Conservation (phyloP, 92 coral and sea anemone genomes). For the Umimayanthus kanabou region DNA sequence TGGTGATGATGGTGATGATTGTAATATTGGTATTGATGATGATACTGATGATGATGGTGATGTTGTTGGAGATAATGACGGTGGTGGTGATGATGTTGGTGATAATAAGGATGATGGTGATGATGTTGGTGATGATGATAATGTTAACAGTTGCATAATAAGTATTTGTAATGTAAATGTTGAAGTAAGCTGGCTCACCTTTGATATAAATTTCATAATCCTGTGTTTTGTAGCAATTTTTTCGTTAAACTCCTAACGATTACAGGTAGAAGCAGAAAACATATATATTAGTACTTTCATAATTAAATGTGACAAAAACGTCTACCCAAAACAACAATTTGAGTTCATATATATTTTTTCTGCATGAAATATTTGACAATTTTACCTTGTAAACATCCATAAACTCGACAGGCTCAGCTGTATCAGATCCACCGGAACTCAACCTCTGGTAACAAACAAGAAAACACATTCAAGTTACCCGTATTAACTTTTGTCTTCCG, state of each 20-base stretch:
- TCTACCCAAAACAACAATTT: neutral
- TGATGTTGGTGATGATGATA: no score
- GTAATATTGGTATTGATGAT: no score
- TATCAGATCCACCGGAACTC: conserved; percentile 68
- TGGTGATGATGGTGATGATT: no score
- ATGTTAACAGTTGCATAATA: no score
- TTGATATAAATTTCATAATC: conserved; percentile 92
- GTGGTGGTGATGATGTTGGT: no score
- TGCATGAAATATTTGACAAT: neutral
- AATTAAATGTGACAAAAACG: neutral
- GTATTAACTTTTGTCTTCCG: no score
- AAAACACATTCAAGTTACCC: neutral
- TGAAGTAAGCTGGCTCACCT: conserved; percentile 58
- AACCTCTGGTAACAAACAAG: conserved; percentile 47
- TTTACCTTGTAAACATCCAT: conserved; percentile 88
- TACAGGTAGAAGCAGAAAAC: neutral
- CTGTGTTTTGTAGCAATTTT: conserved; percentile 83
- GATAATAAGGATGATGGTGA: no score
- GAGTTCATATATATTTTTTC: neutral
- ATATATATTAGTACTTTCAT: neutral
- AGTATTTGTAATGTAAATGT: no score
- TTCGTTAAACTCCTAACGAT: conserved; percentile 86
- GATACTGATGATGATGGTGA: no score
- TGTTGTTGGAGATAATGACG: no score
- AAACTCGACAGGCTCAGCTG: conserved; percentile 70